A percentile compares a stretch with the other conserved stretches of the same genome.
Evolutionary conservation across 2,888 invertebrate genomes (phyloP).

Genomic region (Drosophila hawaiiensis): DNA sequence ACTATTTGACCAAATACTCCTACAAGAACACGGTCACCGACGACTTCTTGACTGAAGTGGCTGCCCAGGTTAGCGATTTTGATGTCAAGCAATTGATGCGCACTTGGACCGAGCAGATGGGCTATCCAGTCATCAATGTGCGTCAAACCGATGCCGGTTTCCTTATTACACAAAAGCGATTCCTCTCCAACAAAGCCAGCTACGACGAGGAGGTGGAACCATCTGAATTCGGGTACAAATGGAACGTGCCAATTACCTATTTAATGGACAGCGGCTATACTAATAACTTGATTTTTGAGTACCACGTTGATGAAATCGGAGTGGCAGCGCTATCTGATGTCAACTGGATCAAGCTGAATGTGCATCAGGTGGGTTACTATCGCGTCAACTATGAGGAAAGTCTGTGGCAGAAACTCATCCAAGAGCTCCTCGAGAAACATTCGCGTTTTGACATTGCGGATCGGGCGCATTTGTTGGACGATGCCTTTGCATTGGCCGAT

Average conservation of each 20-base stretch:
- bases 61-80: conserved; percentile 86
- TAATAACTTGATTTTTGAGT: conserved; percentile 72
- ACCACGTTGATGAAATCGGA: conserved; percentile 30
- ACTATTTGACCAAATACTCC: conserved; percentile 89
- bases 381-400: conserved; percentile 91
- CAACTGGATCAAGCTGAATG: conserved; percentile 93
- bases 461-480: conserved; percentile 91
- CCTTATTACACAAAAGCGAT: conserved; percentile 90
- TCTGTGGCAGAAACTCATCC: conserved; percentile 87
- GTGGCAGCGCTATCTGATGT: conserved; percentile 78
- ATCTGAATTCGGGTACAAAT: conserved; percentile 88
- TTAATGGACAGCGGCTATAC: conserved; percentile 86
- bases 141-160: conserved; percentile 84
- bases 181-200: conserved; percentile 89
- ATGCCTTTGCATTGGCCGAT: conserved; percentile 92
- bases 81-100: conserved; percentile 89
- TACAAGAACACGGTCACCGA: conserved; percentile 92
- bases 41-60: conserved; percentile 88
- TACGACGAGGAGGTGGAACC: conserved; percentile 85
- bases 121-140: conserved; percentile 91
- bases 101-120: conserved; percentile 95
- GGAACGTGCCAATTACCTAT: conserved; percentile 93
- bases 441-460: conserved; percentile 88
- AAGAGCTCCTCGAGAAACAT: conserved; percentile 78
- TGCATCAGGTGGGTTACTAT: conserved; percentile 93